A percentile compares a stretch with the other conserved stretches of the same genome.
These are phyloP conservation scores for Dicrostonyx torquatus DNA, from an alignment of 2,797 vertebrate genomes.

Conservation along the genomic window DNA sequence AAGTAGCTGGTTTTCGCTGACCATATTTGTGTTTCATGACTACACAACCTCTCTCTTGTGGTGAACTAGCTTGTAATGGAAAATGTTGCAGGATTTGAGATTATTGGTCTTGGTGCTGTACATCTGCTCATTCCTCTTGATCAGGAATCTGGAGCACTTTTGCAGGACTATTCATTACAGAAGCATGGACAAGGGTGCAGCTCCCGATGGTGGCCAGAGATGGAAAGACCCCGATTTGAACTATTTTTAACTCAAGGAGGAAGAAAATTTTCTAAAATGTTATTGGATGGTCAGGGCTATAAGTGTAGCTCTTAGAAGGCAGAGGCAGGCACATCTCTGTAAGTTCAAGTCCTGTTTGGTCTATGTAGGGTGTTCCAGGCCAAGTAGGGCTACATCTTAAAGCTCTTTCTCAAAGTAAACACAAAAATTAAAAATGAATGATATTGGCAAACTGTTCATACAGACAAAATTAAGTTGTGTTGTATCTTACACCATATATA, in stretches of 20 bases:
- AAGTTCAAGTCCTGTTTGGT: not conserved
- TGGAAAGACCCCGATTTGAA: not conserved
- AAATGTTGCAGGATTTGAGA: not conserved
- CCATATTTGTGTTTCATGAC: not conserved
- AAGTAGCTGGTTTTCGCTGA: not conserved
- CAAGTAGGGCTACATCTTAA: not conserved
- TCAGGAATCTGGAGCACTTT: not conserved
- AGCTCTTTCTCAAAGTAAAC: not conserved
- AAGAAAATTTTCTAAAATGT: not conserved
- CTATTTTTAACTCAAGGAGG: constrained; percentile 1
- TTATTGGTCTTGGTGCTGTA: not conserved
- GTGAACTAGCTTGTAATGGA: not conserved
- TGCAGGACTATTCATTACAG: not conserved
- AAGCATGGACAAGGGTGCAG: not conserved
- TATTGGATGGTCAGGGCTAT: not conserved
- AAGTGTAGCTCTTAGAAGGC: not conserved
- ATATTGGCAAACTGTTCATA: not conserved
- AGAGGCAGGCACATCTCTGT: not conserved
- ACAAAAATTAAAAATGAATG: not conserved
- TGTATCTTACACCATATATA: not conserved
- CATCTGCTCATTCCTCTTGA: not conserved
- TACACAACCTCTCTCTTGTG: not conserved
- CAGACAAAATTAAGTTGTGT: not conserved
- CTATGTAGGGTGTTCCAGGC: not conserved
- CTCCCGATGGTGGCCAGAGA: not conserved